Conservation (phyloP, 2,888 invertebrate species). For the Bibio marci region DNA sequence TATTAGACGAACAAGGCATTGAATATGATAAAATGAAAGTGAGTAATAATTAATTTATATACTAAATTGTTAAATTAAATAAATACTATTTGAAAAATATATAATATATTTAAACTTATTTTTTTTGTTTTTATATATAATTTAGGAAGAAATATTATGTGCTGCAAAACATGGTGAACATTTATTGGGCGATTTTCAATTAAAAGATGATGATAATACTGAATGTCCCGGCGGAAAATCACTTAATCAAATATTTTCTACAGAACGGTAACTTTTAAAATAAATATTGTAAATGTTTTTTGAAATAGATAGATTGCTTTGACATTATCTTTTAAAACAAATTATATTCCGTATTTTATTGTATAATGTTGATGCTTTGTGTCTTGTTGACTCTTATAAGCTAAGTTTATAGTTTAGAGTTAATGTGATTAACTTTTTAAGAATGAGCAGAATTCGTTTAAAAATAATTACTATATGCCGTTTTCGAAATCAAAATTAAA, state of each 20-base stretch:
- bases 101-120: conserved; percentile 7
- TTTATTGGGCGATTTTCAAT: conserved; percentile 56
- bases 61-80: not conserved
- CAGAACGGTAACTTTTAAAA: conserved; percentile 60
- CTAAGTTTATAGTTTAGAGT: too few relatives aligned
- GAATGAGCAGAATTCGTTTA: too few relatives aligned
- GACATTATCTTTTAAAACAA: too few relatives aligned
- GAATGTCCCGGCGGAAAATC: conserved; percentile 74
- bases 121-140: conserved; percentile 16
- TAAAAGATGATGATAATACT: conserved; percentile 32
- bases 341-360: not conserved
- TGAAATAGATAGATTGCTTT: not conserved
- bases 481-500: too few relatives aligned
- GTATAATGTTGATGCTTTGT: too few relatives aligned
- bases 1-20: conserved; percentile 66
- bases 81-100: not conserved
- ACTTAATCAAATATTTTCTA: conserved; percentile 30
- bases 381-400: too few relatives aligned
- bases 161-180: conserved; percentile 82
- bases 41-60: not conserved
- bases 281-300: not conserved
- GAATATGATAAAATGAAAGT: conserved; percentile 37
- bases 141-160: conserved; percentile 69
- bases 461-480: too few relatives aligned
- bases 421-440: too few relatives aligned